phyloP scores from a whole-genome alignment of 2,888 invertebrate genomes.

The Chalcis sispes region DNA sequence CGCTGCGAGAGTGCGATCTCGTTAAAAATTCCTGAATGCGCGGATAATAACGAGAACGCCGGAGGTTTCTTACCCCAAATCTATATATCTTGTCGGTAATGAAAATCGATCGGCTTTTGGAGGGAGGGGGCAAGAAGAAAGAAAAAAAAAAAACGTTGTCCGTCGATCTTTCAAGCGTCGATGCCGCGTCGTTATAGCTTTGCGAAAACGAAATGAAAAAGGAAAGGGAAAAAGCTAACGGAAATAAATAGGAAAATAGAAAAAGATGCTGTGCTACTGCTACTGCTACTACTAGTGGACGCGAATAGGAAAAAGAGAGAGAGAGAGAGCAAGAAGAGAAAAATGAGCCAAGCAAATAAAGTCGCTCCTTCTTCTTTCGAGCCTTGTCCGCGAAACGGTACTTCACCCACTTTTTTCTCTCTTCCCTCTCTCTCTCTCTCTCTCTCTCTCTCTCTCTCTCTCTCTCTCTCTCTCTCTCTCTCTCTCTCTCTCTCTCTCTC shows the following conservation, averaged over 20 bases:
- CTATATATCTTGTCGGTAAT: too few species aligned
- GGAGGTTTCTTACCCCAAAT: too few species aligned
- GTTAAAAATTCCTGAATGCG: too few species aligned
- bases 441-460: constrained; percentile 16
- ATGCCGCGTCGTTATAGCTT: too few species aligned
- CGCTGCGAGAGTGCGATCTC: too few species aligned
- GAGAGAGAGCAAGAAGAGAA: not conserved
- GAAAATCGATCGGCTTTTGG: too few species aligned
- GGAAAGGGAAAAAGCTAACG: not conserved
- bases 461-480: constrained; percentile 14
- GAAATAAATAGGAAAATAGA: not conserved
- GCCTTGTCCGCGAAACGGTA: constrained; percentile 18
- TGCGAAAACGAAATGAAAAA: constrained; percentile 1
- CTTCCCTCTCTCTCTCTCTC: not conserved
- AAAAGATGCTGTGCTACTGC: too few species aligned
- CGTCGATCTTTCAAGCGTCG: too few species aligned
- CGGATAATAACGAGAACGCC: too few species aligned
- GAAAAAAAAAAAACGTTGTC: too few species aligned
- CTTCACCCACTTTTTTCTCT: constrained; percentile 38
- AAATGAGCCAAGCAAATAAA: constrained; percentile 26
- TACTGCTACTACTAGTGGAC: too few species aligned
- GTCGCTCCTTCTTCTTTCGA: not conserved
- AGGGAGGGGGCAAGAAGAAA: too few species aligned
- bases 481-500: constrained; percentile 19
- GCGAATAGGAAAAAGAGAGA: not conserved